These are phyloP conservation scores for Idaea biselata DNA, from an alignment of 2,888 invertebrate genomes.

Conservation along the genomic window DNA sequence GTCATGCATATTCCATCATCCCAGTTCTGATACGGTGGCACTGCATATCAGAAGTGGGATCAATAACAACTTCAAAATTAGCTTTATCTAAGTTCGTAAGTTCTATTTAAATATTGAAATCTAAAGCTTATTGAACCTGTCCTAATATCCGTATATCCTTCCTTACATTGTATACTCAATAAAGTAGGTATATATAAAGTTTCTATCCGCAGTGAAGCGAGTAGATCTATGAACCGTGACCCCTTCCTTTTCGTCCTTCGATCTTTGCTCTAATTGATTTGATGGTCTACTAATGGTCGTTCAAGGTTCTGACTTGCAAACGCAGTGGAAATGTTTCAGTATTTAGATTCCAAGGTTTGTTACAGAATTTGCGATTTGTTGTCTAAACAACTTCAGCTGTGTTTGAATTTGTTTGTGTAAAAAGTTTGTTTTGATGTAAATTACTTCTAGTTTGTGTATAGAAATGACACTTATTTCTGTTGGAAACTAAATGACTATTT, in stretches of 20 bases:
- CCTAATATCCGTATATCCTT: constrained; percentile 10
- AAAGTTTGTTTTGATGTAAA: neutral
- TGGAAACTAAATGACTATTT: no score
- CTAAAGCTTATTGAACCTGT: constrained; percentile 6
- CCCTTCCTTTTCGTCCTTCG: constrained; percentile 52
- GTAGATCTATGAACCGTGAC: constrained; percentile 35
- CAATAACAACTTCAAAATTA: no score
- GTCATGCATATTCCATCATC: neutral
- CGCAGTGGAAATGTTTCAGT: neutral
- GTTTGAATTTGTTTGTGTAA: no score
- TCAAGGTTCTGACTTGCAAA: constrained; percentile 14
- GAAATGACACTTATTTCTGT: no score
- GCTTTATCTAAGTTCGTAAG: neutral
- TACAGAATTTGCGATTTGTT: neutral
- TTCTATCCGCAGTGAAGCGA: constrained; percentile 18
- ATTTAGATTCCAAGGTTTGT: neutral
- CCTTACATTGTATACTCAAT: constrained; percentile 15
- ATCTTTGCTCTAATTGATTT: constrained; percentile 32
- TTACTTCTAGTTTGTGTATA: no score
- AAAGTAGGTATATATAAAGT: constrained; percentile 7
- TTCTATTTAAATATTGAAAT: neutral
- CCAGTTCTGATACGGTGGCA: constrained; percentile 6
- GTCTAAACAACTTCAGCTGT: neutral
- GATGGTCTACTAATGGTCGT: constrained; percentile 17
- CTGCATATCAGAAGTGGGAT: neutral